These are phyloP conservation scores for Saguinus imperator DNA, from an alignment of 2,113 vertebrate species.

Conservation along the genomic window DNA sequence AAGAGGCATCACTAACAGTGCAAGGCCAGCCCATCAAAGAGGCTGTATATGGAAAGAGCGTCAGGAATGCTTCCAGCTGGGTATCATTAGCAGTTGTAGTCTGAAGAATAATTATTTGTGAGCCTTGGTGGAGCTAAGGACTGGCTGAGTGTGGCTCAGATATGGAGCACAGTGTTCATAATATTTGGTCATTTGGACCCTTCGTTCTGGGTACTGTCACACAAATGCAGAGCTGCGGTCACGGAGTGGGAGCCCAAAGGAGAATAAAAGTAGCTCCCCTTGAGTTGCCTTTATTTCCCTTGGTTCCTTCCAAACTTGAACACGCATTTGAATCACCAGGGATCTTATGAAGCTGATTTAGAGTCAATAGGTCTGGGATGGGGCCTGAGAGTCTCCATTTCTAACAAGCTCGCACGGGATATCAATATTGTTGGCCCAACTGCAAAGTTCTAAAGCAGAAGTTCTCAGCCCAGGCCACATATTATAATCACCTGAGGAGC, in stretches of 20 bases:
- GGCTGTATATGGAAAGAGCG: neutral
- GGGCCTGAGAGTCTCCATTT: neutral
- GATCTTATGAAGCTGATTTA: neutral
- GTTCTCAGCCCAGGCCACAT: neutral
- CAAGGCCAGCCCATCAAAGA: neutral
- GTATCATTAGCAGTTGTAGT: neutral
- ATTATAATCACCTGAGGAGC: neutral
- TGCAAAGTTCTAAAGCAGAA: neutral
- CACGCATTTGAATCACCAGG: neutral
- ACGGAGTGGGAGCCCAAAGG: neutral
- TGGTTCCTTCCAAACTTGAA: neutral
- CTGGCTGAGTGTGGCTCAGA: neutral
- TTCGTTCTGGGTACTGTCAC: neutral
- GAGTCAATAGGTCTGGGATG: neutral
- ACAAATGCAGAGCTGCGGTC: neutral
- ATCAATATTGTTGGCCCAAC: neutral
- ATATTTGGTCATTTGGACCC: neutral
- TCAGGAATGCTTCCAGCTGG: neutral
- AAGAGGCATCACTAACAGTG: neutral
- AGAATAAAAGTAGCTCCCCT: neutral
- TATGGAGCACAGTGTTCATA: neutral
- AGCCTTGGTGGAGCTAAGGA: neutral
- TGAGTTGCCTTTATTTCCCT: neutral
- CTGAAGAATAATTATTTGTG: neutral
- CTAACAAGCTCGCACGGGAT: neutral